A percentile compares a stretch with the other conserved stretches of the same genome.
These are phyloP conservation scores for Leguminivora glycinivorella DNA, from an alignment of 1,140 invertebrate genomes.

Conservation along the genomic window DNA sequence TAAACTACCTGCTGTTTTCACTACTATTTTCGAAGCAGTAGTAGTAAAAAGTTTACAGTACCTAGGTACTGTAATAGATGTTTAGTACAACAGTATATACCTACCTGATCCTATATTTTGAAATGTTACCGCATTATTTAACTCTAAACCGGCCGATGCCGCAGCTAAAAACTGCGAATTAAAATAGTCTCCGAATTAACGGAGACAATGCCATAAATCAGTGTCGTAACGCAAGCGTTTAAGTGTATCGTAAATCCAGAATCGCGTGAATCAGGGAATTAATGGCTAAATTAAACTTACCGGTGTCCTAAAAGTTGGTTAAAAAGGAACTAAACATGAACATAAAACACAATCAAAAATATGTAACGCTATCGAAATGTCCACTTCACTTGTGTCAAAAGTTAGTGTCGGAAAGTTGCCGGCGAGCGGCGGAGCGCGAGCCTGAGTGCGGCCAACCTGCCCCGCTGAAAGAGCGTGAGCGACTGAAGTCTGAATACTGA, in stretches of 20 bases:
- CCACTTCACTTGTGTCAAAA: neutral
- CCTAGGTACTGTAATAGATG: too few species aligned
- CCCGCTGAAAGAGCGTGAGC: neutral
- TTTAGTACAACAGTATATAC: too few species aligned
- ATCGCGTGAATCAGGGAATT: neutral
- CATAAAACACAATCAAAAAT: neutral
- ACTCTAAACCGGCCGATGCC: neutral
- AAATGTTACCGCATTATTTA: neutral
- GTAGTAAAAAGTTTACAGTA: too few species aligned
- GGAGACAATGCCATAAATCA: conserved; percentile 7
- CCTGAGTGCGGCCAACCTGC: neutral
- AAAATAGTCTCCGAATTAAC: neutral
- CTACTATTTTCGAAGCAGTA: too few species aligned
- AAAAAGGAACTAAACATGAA: neutral
- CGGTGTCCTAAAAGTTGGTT: neutral
- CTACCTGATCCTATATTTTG: too few species aligned
- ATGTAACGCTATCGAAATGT: neutral
- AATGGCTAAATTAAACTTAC: neutral
- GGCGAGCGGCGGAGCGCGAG: neutral
- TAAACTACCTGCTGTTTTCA: too few species aligned
- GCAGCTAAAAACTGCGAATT: neutral
- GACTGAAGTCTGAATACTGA: too few species aligned
- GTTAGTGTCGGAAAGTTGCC: conserved; percentile 4
- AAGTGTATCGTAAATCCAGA: neutral
- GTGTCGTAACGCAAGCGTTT: conserved; percentile 11